A percentile compares a stretch with the other conserved stretches of the same genome.
phyloP scores from a whole-genome alignment of 2,888 invertebrate genomes.

The Morpho achilles region DNA sequence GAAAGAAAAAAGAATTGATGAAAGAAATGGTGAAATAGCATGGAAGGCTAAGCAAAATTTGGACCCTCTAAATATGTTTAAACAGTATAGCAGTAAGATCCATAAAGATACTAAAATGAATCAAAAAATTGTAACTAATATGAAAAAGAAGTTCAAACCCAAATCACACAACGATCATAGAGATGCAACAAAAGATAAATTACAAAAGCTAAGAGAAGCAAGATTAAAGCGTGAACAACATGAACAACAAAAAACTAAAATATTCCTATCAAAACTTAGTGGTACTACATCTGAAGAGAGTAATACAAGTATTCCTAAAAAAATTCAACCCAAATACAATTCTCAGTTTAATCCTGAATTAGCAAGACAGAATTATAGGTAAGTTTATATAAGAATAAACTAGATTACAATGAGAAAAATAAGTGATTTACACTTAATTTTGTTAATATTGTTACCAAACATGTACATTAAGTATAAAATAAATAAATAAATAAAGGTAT shows the following conservation, averaged over 20 bases:
- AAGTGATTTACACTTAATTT: too few relatives aligned
- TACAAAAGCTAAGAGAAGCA: conserved; percentile 86
- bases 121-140: conserved; percentile 37
- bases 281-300: conserved; percentile 34
- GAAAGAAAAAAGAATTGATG: conserved; percentile 47
- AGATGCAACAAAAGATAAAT: conserved; percentile 51
- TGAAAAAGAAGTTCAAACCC: conserved; percentile 43
- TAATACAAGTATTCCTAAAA: conserved; percentile 37
- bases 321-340: conserved; percentile 90
- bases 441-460: too few relatives aligned
- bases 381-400: conserved; percentile 11
- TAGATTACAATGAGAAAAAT: too few relatives aligned
- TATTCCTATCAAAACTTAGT: conserved; percentile 84
- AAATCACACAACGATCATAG: conserved; percentile 34
- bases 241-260: conserved; percentile 86
- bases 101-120: conserved; percentile 20
- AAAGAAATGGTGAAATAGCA: conserved; percentile 80
- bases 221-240: conserved; percentile 88
- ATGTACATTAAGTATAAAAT: too few relatives aligned
- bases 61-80: conserved; percentile 88
- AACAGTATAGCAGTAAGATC: conserved; percentile 59
- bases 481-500: too few relatives aligned
- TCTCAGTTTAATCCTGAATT: conserved; percentile 97
- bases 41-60: conserved; percentile 82
- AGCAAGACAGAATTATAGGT: conserved; percentile 87